Base-by-base conservation (phyloP, 2,797 vertebrate genomes). In the Sparidentex hasta region DNA sequence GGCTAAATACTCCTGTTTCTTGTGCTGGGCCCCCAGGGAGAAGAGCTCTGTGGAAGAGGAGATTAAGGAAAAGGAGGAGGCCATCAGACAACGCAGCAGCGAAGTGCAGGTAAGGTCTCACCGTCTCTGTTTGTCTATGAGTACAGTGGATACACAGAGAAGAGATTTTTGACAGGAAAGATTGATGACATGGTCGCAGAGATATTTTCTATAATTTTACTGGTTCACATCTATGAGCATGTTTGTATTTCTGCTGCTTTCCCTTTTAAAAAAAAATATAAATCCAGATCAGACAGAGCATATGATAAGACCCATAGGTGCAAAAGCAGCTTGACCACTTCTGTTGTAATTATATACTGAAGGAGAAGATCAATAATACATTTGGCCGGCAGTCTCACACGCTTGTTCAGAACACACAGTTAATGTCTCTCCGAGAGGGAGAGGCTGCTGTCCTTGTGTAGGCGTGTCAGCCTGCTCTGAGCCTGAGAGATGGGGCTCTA, bases 21-120 rank as follows among this genome's bases (percentile, higher is more conserved):
- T 98, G 88, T 98, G 98, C 94, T 98, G 97, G 97, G 96, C 95
- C 90, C 96, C 96, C 93, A 99, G 98, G 94, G 97, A 98, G 96
- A 99, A 99, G 95, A 97, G 90, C 90, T 92, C 95, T 69, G 97
- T 98, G 92, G 98, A 98, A 82, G 97, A 98, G 88, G 98, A 99
- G 83, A 97, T 99, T 90, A 97, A 96, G 87, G 98, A 98, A 89
- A 98, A 97, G 77, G 98, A 99, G 93, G 98, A 98, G 82, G 93
- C 95, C 83, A 96, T 99, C 93, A 95, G 96, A 85, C 95, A 97
- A 89, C 97, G 96, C 87, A 98, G 92, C 77, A 95, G 70, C 7
- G 98, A 99, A 92, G 96, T 99, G 46, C 98, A 98, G 97, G 98
- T 99, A 95, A 88, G 88, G 33, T 61, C n/a, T 51, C 2, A 0